Evolutionary conservation across 1,140 invertebrate species (phyloP), one percentile per base, ranked within the genome.

Genomic region (Pseudomyrmex gracilis): DNA sequence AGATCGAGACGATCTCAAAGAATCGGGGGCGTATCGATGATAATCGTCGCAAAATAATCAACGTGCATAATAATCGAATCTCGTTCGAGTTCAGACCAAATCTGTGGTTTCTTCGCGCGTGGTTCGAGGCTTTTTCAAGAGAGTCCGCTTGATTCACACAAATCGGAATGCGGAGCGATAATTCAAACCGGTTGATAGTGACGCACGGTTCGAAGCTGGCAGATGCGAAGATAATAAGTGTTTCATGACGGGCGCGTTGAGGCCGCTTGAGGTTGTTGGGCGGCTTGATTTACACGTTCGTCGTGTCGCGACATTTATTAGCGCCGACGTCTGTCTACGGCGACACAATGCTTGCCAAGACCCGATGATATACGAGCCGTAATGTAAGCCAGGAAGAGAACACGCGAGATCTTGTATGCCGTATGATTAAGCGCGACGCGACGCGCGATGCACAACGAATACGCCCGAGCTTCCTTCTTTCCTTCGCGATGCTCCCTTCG

Each of bases 221-320:
- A 86, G n/a, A 61, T 60, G 53, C 22, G 51, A 68, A 68, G 22
- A 0, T 88, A 85, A 86, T 80, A 80, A 89, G 60, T 80, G 78
- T 85, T 82, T 49, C n/a, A 66, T 20, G 45, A 34, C 24, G 49
- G 49, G 12, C 58, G n/a, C 20, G 7, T 20, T 51, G 45, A 64
- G 34, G 8, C 24, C 8, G 55, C 12, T 22, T 15, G 47, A 34
- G 34, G 1, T 57, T 24, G 55, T 70, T 9, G 55, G 2, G 10
- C 45, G 2, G 10, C 45, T 51, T 51, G 63, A 71, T 92, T 91
- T 90, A 85, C 82, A 80, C 77, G 78, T 84, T 88, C 86, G 86
- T 70, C 84, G 73, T n/a, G 55, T 83, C 76, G 82, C 34, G 73
- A 86, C 89, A 91, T 92, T 92, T 85, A 91, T 92, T 90, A 89